Evolutionary conservation across 1,140 invertebrate species (phyloP), one percentile per base, ranked within the genome.

Genomic region (Atta texana): DNA sequence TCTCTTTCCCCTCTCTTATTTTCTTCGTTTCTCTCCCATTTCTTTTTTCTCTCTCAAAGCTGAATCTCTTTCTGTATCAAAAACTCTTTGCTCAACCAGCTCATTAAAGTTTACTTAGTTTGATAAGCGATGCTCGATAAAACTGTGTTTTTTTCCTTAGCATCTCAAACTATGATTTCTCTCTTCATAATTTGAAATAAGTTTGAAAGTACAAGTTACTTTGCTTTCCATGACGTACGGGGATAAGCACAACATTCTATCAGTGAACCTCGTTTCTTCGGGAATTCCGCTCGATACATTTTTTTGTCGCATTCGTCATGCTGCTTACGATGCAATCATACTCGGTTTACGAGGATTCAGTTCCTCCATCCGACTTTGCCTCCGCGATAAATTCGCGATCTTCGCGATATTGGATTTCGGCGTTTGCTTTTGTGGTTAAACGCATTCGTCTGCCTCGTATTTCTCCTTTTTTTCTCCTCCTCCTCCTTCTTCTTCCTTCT

Each of bases 71-170:
- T 77, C 28, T 39, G 6, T 63, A 88, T 63, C 53, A 51, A 55
- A 75, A 75, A 16, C 85, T 49, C 24, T 57, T n/a, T 39, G 44
- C 85, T 49, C 14, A 49, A 84, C 31, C 16, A 59, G 34, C 53
- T 39, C 14, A 34, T 76, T 81, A 24, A 81, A 89, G 51, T 89
- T 86, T 53, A 18, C 7, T 12, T 57, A 81, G 61, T 86, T 86
- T 76, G 88, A 89, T 87, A 89, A 89, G 49, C 49, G 80, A 63
- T 55, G 76, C 28, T 59, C 63, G 51, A 89, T 87, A 31, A 81
- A 90, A 51, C 18, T 8, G 0, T 24, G 51, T 89, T 87, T 87
- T 86, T 86, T 61, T n/a, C 8, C 5, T 21, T 34, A 24, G 16
- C 8, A 7, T 28, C 0, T 51, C 31, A 24, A 51, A 63, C 12